phyloP scores from a whole-genome alignment of 2,888 invertebrate species.

The Plebejus melissa region DNA sequence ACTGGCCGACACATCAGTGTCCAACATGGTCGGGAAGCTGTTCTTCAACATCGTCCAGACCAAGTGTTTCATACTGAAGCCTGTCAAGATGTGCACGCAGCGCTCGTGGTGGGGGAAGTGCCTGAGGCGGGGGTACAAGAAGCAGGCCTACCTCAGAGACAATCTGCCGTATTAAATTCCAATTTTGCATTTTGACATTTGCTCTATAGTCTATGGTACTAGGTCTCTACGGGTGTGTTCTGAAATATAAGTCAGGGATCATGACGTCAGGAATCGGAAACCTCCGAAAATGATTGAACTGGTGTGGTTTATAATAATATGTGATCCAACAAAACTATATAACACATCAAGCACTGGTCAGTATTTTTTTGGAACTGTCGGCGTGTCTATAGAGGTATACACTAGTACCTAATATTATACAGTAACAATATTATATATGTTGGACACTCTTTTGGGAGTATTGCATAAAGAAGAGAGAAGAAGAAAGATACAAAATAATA shows the following conservation, averaged over 20 bases:
- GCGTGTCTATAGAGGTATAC: no score
- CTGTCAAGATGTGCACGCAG: conserved; percentile 86
- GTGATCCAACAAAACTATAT: no score
- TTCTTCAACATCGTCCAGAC: conserved; percentile 98
- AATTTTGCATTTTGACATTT: not conserved
- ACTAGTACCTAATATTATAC: no score
- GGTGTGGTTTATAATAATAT: no score
- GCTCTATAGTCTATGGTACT: not conserved
- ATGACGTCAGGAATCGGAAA: not conserved
- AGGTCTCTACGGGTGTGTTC: not conserved
- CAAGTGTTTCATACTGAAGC: conserved; percentile 92
- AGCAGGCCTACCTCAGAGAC: conserved; percentile 86
- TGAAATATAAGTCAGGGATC: not conserved
- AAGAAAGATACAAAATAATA: no score
- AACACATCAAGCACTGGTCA: no score
- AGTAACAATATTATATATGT: no score
- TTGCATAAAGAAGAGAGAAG: no score
- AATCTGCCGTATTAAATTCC: conserved; percentile 82
- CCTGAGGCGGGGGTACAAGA: conserved; percentile 81
- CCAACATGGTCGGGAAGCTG: conserved; percentile 93
- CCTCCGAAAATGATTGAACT: no score
- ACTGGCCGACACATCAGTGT: conserved; percentile 90
- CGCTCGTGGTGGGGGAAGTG: conserved; percentile 92
- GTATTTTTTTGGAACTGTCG: no score
- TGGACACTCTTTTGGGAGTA: no score